These are phyloP conservation scores for Uloborus plumipes DNA, from an alignment of 2,888 invertebrate genomes.

Conservation along the genomic window DNA sequence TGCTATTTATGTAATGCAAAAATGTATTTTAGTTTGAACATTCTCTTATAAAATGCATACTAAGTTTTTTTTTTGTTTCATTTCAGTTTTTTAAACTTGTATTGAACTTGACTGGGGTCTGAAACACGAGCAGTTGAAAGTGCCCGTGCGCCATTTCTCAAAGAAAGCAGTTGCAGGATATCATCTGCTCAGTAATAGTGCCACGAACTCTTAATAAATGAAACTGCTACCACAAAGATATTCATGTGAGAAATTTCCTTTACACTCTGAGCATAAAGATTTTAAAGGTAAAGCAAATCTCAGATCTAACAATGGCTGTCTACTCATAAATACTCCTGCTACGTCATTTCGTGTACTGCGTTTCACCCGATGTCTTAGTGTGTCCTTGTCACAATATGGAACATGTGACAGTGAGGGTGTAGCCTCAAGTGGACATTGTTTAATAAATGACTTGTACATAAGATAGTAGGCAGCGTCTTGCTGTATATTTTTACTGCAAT, in stretches of 20 bases:
- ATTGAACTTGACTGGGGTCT: not conserved
- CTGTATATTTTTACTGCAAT: constrained; percentile 64
- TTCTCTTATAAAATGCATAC: not conserved
- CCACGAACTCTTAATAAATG: constrained; percentile 30
- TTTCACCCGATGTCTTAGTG: constrained; percentile 8
- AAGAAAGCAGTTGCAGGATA: constrained; percentile 15
- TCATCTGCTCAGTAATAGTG: constrained; percentile 38
- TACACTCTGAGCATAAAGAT: no score
- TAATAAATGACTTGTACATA: constrained; percentile 52
- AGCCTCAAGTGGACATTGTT: constrained; percentile 12
- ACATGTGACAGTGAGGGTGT: not conserved
- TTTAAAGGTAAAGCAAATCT: not conserved
- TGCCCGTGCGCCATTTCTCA: constrained; percentile 28
- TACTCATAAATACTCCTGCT: constrained; percentile 9
- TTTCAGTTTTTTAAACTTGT: constrained; percentile 5
- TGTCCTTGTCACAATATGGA: not conserved
- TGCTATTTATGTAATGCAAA: no score
- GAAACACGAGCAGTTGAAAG: constrained; percentile 30
- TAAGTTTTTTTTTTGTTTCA: not conserved
- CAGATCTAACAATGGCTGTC: constrained; percentile 3
- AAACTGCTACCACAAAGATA: constrained; percentile 12
- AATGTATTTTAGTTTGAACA: no score
- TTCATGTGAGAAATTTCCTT: constrained; percentile 13
- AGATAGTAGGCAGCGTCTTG: constrained; percentile 58
- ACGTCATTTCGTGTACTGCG: constrained; percentile 11